Base-by-base conservation (phyloP, 2,797 vertebrate species). In the Brachymystax lenok region DNA sequence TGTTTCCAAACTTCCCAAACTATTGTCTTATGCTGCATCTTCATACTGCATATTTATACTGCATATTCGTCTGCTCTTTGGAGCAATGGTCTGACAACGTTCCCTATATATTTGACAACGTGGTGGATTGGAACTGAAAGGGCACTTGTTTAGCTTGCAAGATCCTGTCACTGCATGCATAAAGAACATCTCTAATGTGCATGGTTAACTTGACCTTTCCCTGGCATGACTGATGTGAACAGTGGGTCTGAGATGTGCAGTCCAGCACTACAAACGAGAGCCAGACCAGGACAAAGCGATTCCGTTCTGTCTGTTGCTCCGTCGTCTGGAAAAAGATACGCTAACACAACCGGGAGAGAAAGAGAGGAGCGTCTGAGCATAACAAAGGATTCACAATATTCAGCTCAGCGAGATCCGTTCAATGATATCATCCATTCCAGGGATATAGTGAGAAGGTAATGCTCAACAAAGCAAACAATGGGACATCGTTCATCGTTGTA, bases 91-190 rank as follows among this genome's bases (percentile, higher is more conserved):
- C n/a, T 21, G 56, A 24, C 5, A 3, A 61, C 19, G 56, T 21
- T 61, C 7, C n/a, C 56, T n/a, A 61, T 61, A 61, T 61, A 61
- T 61, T 8, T 61, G 19, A 61, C 19, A 61, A 21, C 8, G 56
- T 61, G n/a, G 7, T 61, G n/a, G 56, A 61, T 61, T 61, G 19
- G n/a, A 61, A 61, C n/a, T 61, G n/a, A 61, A 61, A 61, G 56
- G 19, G 56, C n/a, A 21, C 21, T 61, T 19, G n/a, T 3, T n/a
- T 7, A n/a, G 56, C 56, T n/a, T 21, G 56, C 56, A 61, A 21
- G 56, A n/a, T 56, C 16, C 52, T 56, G 16, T 56, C 52, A 56
- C 5, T 56, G 52, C 52, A 56, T 56, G 52, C 52, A 56, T 56
- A 56, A 19, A 56, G 52, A n/a, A 56, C 52, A 56, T 56, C 52